phyloP scores from a whole-genome alignment of 2,888 invertebrate species.

The Drosophila pegasa region DNA sequence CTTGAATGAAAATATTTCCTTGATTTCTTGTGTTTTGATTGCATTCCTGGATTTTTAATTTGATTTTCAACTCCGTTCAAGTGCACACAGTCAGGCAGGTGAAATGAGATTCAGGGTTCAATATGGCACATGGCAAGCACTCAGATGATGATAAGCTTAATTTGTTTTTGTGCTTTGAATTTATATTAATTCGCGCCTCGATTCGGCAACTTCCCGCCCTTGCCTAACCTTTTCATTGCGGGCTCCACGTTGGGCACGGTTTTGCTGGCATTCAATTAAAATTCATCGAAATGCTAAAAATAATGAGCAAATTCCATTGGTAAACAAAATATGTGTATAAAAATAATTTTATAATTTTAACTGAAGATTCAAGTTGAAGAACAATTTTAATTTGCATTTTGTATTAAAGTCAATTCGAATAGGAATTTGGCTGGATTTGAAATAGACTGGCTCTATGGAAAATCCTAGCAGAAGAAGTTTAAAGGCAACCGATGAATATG shows the following conservation, averaged over 20 bases:
- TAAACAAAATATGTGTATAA: neutral
- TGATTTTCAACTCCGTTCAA: neutral
- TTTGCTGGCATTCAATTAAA: slow-evolving; percentile 42
- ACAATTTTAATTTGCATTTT: slow-evolving; percentile 6
- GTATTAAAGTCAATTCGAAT: neutral
- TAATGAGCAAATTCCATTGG: slow-evolving; percentile 23
- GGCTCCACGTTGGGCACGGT: neutral
- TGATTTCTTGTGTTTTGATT: slow-evolving; percentile 9
- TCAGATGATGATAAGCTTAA: slow-evolving; percentile 2
- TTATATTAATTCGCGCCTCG: slow-evolving; percentile 30
- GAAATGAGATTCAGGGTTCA: neutral
- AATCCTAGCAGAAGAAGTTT: neutral
- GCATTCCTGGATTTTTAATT: slow-evolving; percentile 30
- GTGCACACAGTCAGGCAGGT: slow-evolving; percentile 8
- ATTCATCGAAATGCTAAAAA: slow-evolving; percentile 23
- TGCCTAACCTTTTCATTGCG: neutral
- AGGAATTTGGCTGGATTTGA: neutral
- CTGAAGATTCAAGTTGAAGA: neutral
- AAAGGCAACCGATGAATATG: neutral
- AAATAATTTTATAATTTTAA: neutral
- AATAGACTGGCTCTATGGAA: no score
- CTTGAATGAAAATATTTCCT: neutral
- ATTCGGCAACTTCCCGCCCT: slow-evolving; percentile 1
- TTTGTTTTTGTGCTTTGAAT: slow-evolving; percentile 29
- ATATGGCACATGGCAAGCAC: slow-evolving; percentile 2